A percentile compares a stretch with the other conserved stretches of the same genome.
Evolutionary conservation across 2,797 vertebrate genomes (phyloP).

Genomic region (Syngnathus acus): DNA sequence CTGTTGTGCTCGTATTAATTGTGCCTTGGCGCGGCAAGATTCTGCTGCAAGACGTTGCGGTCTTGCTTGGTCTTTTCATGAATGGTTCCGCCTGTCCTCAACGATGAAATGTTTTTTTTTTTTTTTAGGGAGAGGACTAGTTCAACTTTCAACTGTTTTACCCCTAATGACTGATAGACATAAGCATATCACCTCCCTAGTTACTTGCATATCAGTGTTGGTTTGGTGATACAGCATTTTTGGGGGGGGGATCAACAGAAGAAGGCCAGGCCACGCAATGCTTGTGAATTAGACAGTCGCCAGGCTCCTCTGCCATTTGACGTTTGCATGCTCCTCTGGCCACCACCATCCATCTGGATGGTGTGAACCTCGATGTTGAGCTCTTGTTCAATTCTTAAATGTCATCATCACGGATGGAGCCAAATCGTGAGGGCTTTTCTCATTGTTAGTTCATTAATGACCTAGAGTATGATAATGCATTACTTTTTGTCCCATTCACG

Average conservation of each 20-base stretch:
- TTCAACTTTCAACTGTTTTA: background rate
- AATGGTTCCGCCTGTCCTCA: background rate
- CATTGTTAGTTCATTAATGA: too few relatives aligned
- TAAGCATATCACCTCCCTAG: background rate
- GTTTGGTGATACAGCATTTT: background rate
- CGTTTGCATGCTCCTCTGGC: background rate
- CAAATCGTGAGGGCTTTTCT: too few relatives aligned
- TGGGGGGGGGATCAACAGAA: background rate
- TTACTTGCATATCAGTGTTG: background rate
- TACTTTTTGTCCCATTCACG: too few relatives aligned
- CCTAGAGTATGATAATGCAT: too few relatives aligned
- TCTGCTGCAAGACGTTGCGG: background rate
- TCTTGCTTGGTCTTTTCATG: background rate
- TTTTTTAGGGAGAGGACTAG: background rate
- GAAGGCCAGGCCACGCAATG: background rate
- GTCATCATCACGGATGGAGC: too few relatives aligned
- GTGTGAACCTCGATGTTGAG: background rate
- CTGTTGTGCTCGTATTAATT: background rate
- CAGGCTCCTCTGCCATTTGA: background rate
- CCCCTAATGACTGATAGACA: background rate
- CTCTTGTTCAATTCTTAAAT: too few relatives aligned
- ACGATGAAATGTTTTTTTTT: background rate
- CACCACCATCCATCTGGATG: background rate
- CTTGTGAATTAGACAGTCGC: background rate
- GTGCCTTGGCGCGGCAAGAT: background rate